phyloP scores from a whole-genome alignment of 2,888 invertebrate species.

The Trissoscelio sp. region DNA sequence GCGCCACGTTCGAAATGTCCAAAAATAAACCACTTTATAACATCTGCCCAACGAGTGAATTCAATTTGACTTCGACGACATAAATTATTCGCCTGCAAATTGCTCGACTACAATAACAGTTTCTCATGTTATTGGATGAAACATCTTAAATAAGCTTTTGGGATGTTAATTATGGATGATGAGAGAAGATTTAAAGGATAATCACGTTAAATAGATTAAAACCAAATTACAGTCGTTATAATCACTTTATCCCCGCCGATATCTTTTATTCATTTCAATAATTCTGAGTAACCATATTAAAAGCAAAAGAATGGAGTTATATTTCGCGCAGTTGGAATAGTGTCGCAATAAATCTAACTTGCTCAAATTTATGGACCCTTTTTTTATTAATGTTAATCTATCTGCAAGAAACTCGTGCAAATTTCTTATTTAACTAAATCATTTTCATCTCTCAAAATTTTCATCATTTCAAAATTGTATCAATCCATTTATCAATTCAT shows the following conservation, averaged over 20 bases:
- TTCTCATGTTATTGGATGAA: background rate
- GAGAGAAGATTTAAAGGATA: background rate
- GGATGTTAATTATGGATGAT: background rate
- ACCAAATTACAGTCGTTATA: background rate
- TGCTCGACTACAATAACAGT: background rate
- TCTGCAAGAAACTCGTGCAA: background rate
- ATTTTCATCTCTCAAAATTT: no score
- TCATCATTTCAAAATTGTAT: no score
- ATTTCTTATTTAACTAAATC: no score
- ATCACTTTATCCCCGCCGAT: background rate
- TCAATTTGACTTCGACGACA: background rate
- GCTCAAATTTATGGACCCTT: background rate
- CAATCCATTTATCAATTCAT: no score
- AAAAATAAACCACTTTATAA: conserved; percentile 15
- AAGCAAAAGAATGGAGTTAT: background rate
- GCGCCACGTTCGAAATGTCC: background rate
- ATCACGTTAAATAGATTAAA: background rate
- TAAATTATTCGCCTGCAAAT: conserved; percentile 13
- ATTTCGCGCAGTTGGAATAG: background rate
- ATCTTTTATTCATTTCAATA: conserved; percentile 1
- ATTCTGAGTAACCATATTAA: conserved; percentile 1
- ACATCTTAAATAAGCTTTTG: background rate
- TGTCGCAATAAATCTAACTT: background rate
- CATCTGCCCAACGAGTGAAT: background rate
- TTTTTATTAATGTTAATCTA: background rate